Base-by-base conservation (phyloP, 2,113 vertebrate genomes). In the Xyliphius kryptos region DNA sequence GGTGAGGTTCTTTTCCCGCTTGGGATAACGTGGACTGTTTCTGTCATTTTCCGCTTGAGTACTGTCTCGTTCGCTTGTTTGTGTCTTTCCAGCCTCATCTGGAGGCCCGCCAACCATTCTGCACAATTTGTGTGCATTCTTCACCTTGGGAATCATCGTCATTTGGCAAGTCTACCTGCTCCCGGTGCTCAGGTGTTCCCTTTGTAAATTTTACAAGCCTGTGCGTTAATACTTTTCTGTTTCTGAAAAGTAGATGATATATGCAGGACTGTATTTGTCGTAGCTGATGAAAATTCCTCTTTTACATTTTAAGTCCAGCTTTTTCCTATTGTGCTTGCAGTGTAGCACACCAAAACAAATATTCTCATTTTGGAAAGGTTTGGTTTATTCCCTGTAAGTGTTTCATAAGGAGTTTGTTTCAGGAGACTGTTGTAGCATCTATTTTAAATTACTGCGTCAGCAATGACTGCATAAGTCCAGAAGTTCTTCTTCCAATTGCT, bases 391-490 rank as follows among this genome's bases (percentile, higher is more conserved):
- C 58, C 44, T 48, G 58, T 49, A 11, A 61, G 22, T 26, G 26
- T 3, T 7, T 36, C 13, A 21, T 61, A 57, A 12, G 37, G 55
- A 13, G 55, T 43, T 43, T 55, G 53, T 55, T 15, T 37, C 1
- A 4, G 22, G 36, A 12, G 9, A 5, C 4, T 58, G n/a, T 14
- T 44, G n/a, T 9, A 26, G 38, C 20, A 58, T 14, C 56, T 15
- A 11, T 46, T 58, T 14, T 10, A 6, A 9, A 56, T 46, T 19
- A 56, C 15, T 38, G 62, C 37, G 5, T 16, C 47, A 10, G 61
- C 41, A 14, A 22, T 17, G 1, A 63, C 51, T 19, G 61, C 53
- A 65, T 67, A 59, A 11, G 51, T 54, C 71, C 58, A 74, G 40
- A 73, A 49, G 7, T 21, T 9, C 9, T 65, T 59, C 4, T 63